These are phyloP conservation scores for Ypsolopha sequella DNA, from an alignment of 2,888 invertebrate genomes.

Conservation along the genomic window DNA sequence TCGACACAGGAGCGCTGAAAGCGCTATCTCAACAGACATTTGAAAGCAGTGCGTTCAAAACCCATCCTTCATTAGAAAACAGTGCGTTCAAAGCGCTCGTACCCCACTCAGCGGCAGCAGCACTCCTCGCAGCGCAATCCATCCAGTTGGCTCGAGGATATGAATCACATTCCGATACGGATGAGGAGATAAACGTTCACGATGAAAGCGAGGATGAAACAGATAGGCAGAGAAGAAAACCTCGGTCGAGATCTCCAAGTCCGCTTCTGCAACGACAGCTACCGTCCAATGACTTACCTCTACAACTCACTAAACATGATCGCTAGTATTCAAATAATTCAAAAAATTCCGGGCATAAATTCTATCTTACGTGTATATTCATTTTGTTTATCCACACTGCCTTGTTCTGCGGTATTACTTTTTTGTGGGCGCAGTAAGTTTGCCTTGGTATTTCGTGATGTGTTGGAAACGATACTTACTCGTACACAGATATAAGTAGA, in stretches of 20 bases:
- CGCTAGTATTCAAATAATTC: slow-evolving; percentile 49
- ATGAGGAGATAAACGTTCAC: slow-evolving; percentile 89
- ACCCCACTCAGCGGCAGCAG: slow-evolving; percentile 75
- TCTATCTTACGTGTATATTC: neutral
- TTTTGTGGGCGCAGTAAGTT: no score
- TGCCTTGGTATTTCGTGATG: no score
- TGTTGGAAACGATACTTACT: no score
- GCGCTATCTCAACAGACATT: slow-evolving; percentile 54
- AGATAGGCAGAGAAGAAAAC: slow-evolving; percentile 47
- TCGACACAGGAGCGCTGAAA: slow-evolving; percentile 70
- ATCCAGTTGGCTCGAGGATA: slow-evolving; percentile 57
- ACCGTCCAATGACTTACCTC: slow-evolving; percentile 66
- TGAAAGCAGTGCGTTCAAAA: slow-evolving; percentile 49
- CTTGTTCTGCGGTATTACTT: no score
- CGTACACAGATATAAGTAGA: no score
- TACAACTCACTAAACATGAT: slow-evolving; percentile 81
- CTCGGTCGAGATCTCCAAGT: slow-evolving; percentile 58
- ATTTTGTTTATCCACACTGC: no score
- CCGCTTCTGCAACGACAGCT: slow-evolving; percentile 43
- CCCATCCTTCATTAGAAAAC: slow-evolving; percentile 76
- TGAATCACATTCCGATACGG: slow-evolving; percentile 72
- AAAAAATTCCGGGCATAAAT: neutral
- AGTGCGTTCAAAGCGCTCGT: slow-evolving; percentile 88
- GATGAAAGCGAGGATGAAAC: slow-evolving; percentile 79
- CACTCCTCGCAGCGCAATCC: slow-evolving; percentile 62